phyloP scores from a whole-genome alignment of 1,140 invertebrate species.

The Cydia pomonella region DNA sequence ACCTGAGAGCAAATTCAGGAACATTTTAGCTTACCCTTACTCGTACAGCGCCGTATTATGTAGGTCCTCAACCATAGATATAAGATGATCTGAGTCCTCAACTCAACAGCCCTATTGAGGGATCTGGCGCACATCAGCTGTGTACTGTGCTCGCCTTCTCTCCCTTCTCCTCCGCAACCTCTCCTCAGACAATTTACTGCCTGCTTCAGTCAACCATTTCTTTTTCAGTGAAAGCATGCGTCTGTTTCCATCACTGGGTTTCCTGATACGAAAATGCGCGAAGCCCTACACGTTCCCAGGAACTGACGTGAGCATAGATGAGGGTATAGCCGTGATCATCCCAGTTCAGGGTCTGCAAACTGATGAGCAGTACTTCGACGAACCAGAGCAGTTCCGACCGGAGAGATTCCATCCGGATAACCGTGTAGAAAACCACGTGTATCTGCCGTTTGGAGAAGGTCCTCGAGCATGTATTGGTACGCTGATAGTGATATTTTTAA shows the following conservation, averaged over 20 bases:
- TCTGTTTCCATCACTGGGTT: slow-evolving; percentile 56
- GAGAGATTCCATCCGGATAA: slow-evolving; percentile 74
- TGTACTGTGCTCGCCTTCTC: not conserved
- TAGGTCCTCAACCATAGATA: too few species aligned
- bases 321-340: slow-evolving; percentile 50
- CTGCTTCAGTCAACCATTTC: not conserved
- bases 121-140: not conserved
- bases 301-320: slow-evolving; percentile 51
- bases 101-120: too few species aligned
- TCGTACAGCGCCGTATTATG: too few species aligned
- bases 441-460: slow-evolving; percentile 30
- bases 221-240: slow-evolving; percentile 65
- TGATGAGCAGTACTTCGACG: slow-evolving; percentile 72
- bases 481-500: not conserved
- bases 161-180: too few species aligned
- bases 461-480: slow-evolving; percentile 24
- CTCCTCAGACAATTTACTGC: not conserved
- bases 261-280: slow-evolving; percentile 54
- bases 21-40: too few species aligned
- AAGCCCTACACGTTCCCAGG: slow-evolving; percentile 61
- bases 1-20: too few species aligned
- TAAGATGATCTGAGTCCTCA: too few species aligned
- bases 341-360: slow-evolving; percentile 69
- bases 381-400: slow-evolving; percentile 78
- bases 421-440: slow-evolving; percentile 58